A percentile compares a stretch with the other conserved stretches of the same genome.
Conservation (phyloP, 2,797 vertebrate species). For the Pseudotriccus pelzelni region DNA sequence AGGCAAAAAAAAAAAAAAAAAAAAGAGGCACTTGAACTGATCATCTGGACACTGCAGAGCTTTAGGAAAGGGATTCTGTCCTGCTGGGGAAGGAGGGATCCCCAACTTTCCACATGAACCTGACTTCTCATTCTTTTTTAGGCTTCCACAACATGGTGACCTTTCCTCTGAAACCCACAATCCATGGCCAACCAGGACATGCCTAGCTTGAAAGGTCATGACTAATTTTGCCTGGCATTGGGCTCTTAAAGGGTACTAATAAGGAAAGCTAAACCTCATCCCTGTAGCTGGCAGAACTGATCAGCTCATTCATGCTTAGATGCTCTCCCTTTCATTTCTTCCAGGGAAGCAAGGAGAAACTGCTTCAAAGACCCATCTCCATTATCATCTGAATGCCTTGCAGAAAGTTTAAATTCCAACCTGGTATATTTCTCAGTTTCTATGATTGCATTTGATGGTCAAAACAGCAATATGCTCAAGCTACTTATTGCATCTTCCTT, state of each 20-base stretch:
- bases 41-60: not conserved
- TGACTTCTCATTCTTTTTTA: conserved; percentile 65
- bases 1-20: not conserved
- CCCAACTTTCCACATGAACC: conserved; percentile 25
- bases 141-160: conserved; percentile 56
- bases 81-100: conserved; percentile 22
- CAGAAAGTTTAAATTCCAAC: conserved; percentile 80
- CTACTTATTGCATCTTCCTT: not conserved
- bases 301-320: conserved; percentile 74
- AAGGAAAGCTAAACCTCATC: conserved; percentile 29
- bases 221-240: conserved; percentile 51
- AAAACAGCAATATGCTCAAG: conserved; percentile 31
- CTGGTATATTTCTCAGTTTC: conserved; percentile 77
- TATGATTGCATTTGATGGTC: conserved; percentile 65
- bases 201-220: conserved; percentile 62
- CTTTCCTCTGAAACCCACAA: conserved; percentile 64
- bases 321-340: conserved; percentile 79
- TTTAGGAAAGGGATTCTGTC: not conserved
- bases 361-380: conserved; percentile 79
- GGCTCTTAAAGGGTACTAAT: conserved; percentile 47
- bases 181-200: conserved; percentile 54
- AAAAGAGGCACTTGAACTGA: not conserved
- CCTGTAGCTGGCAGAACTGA: conserved; percentile 40
- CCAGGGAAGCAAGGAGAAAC: conserved; percentile 81
- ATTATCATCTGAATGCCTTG: conserved; percentile 80